Conservation (phyloP, 23 tunicate species). For the Trididemnum clinides region DNA sequence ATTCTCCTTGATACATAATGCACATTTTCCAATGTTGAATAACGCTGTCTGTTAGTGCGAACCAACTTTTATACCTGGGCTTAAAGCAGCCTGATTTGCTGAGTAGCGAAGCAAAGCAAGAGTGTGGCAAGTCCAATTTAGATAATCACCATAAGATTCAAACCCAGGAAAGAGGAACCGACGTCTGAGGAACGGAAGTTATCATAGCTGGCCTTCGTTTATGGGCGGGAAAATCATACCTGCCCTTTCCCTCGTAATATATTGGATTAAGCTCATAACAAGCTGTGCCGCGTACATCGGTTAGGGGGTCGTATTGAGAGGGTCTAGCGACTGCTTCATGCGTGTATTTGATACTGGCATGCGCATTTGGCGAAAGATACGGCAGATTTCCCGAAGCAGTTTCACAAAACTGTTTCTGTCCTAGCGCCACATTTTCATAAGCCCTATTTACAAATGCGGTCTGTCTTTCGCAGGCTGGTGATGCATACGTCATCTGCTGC, state of each 20-base stretch:
- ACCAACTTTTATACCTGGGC: too few species aligned
- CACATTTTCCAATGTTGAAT: too few species aligned
- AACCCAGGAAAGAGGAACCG: constrained; percentile 49
- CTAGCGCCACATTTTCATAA: background rate
- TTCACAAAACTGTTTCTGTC: background rate
- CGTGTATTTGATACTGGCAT: background rate
- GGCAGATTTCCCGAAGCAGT: background rate
- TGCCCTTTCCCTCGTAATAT: background rate
- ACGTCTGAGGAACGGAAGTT: constrained; percentile 6
- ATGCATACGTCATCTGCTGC: background rate
- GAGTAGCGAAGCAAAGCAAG: background rate
- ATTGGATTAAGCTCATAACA: background rate
- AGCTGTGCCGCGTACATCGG: background rate
- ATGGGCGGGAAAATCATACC: background rate
- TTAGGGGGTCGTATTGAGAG: background rate
- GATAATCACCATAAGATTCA: too few species aligned
- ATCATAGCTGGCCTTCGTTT: constrained; percentile 8
- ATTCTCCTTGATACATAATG: too few species aligned
- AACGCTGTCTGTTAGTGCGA: too few species aligned
- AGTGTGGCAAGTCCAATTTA: background rate
- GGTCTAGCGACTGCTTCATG: background rate
- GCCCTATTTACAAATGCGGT: background rate
- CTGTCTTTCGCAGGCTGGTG: background rate
- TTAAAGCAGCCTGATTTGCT: too few species aligned
- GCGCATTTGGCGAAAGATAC: background rate